Evolutionary conservation across 2,797 vertebrate genomes (phyloP).

Genomic region (Sebastes goodei): DNA sequence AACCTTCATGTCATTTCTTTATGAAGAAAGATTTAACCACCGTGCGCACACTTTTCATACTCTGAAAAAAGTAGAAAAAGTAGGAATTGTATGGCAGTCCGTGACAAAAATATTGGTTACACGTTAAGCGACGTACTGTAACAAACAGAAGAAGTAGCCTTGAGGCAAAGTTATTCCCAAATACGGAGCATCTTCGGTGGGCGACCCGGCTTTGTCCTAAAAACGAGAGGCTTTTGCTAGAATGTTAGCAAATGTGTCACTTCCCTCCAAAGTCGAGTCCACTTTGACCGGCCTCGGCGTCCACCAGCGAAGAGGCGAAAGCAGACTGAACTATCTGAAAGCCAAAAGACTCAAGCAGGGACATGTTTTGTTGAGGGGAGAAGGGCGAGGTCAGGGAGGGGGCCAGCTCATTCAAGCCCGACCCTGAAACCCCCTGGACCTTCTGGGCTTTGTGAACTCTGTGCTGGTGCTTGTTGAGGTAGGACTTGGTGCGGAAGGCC

Average conservation of each 20-base stretch:
- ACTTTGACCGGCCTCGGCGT: constrained; percentile 93
- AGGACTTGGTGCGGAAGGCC: constrained; percentile 99
- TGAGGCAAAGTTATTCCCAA: constrained; percentile 74
- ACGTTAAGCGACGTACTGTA: constrained; percentile 51
- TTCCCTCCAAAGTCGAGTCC: constrained; percentile 93
- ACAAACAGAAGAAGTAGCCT: constrained; percentile 67
- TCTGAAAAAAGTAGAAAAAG: constrained; percentile 69
- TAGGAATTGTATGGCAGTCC: constrained; percentile 70
- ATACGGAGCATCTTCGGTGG: constrained; percentile 55
- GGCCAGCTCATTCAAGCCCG: constrained; percentile 87
- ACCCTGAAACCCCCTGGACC: constrained; percentile 79
- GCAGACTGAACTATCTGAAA: constrained; percentile 99
- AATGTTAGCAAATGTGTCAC: constrained; percentile 74
- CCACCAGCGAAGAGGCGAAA: constrained; percentile 95
- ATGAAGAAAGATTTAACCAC: constrained; percentile 41
- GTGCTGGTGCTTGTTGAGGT: constrained; percentile 99
- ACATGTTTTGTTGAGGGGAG: constrained; percentile 99
- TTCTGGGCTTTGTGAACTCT: constrained; percentile 94
- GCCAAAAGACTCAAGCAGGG: constrained; percentile 97
- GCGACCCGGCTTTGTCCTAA: constrained; percentile 55
- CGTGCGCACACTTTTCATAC: constrained; percentile 38
- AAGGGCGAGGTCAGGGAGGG: constrained; percentile 91
- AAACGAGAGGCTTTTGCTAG: constrained; percentile 32
- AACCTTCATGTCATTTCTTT: constrained; percentile 52
- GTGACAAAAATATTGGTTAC: constrained; percentile 64